Conservation (phyloP, 2,888 invertebrate species). For the Agrochola lychnidis region DNA sequence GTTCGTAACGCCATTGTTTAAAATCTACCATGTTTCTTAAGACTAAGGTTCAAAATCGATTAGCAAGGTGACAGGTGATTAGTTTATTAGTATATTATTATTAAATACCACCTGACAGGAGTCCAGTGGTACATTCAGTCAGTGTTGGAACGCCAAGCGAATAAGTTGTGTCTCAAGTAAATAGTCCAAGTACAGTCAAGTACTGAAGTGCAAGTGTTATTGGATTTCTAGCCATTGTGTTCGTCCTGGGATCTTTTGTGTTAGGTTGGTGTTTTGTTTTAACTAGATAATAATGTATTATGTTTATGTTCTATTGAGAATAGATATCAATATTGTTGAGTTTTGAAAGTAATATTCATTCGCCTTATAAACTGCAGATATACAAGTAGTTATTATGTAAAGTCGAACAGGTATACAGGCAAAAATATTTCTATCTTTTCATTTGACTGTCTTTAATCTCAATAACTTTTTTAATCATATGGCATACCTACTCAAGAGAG, state of each 20-base stretch:
- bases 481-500: no score
- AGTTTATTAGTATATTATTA: slow-evolving; percentile 54
- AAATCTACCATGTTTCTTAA: neutral
- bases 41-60: slow-evolving; percentile 31
- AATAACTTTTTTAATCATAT: neutral
- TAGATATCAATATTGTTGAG: neutral
- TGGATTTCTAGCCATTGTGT: slow-evolving; percentile 59
- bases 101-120: slow-evolving; percentile 44
- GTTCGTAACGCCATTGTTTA: slow-evolving; percentile 29
- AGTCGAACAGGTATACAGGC: no score
- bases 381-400: no score
- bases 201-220: slow-evolving; percentile 52
- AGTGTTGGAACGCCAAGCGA: slow-evolving; percentile 56
- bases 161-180: slow-evolving; percentile 51
- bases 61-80: slow-evolving; percentile 31
- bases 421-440: neutral
- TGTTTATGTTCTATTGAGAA: slow-evolving; percentile 7
- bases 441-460: neutral
- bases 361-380: neutral
- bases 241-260: slow-evolving; percentile 59
- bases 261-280: slow-evolving; percentile 56
- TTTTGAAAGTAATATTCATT: neutral
- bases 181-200: neutral
- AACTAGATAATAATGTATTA: neutral
- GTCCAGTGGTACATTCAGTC: slow-evolving; percentile 59